Percentiles rank a stretch among this genome's conserved stretches.
phyloP scores from a whole-genome alignment of 2,113 vertebrate species.

The Donacobius atricapilla region DNA sequence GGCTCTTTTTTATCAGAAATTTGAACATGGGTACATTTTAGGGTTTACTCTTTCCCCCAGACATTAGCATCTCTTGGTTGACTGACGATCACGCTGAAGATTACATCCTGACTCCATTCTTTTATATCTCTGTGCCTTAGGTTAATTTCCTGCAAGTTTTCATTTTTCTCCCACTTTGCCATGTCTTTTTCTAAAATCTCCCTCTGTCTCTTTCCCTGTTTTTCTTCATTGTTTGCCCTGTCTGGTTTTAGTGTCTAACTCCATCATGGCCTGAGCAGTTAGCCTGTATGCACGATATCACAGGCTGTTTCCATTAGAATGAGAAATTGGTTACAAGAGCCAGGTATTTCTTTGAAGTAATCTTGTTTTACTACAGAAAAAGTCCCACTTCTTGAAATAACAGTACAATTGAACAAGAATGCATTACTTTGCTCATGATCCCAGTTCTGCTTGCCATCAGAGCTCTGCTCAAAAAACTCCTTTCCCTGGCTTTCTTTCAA shows the following conservation, averaged over 20 bases:
- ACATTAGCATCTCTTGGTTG: background rate
- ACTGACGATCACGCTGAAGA: background rate
- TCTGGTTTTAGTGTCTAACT: background rate
- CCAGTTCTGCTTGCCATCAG: background rate
- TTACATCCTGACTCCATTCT: background rate
- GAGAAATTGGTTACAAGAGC: slow-evolving; percentile 42
- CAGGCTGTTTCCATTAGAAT: slow-evolving; percentile 48
- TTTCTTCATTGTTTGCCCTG: background rate
- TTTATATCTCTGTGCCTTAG: background rate
- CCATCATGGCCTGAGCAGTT: background rate
- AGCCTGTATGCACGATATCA: rapidly evolving
- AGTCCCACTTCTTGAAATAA: slow-evolving; percentile 1
- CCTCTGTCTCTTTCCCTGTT: background rate
- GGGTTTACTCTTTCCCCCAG: background rate
- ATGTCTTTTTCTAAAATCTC: background rate
- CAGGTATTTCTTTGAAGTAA: slow-evolving; percentile 62
- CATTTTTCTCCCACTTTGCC: background rate
- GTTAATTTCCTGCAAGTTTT: background rate
- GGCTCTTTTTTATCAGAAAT: background rate
- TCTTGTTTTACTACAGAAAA: slow-evolving; percentile 8
- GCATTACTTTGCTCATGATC: background rate
- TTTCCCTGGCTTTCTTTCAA: slow-evolving; percentile 12
- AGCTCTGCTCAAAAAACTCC: background rate
- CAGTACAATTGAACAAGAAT: background rate
- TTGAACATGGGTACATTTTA: background rate